Conservation (phyloP, 2,797 vertebrate genomes). For the Protonibea diacanthus region DNA sequence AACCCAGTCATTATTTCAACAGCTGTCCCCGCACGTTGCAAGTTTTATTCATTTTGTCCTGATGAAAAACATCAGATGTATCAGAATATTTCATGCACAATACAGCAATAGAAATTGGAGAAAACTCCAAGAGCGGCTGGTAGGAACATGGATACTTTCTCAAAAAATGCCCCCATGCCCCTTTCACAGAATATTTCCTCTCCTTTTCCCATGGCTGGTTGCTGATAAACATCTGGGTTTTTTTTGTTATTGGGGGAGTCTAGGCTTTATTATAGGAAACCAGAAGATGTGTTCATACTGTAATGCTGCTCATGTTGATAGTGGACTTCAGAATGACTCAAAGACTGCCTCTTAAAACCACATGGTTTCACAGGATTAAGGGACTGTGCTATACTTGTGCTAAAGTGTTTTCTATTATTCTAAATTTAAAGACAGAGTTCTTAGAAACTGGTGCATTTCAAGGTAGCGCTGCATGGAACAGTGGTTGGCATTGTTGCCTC, state of each 20-base stretch:
- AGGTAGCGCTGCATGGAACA: not conserved
- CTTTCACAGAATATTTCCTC: conserved; percentile 41
- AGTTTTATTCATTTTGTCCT: conserved; percentile 38
- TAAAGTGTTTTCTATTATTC: conserved; percentile 19
- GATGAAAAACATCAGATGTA: conserved; percentile 53
- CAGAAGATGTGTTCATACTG: conserved; percentile 27
- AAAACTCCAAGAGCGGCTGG: conserved; percentile 42
- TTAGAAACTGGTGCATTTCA: conserved; percentile 36
- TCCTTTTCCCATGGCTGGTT: conserved; percentile 32
- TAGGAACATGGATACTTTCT: conserved; percentile 36
- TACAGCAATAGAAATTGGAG: conserved; percentile 15
- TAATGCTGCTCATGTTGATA: conserved; percentile 40
- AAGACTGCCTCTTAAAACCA: conserved; percentile 20
- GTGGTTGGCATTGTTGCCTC: conserved; percentile 13
- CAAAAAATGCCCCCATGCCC: conserved; percentile 54
- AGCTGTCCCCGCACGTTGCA: conserved; percentile 35
- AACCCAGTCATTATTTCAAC: conserved; percentile 54
- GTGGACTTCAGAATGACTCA: not conserved
- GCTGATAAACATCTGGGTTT: conserved; percentile 62
- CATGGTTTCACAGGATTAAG: not conserved
- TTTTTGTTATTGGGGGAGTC: conserved; percentile 39
- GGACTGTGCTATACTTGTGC: conserved; percentile 3
- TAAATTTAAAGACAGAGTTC: conserved; percentile 10
- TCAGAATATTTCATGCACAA: conserved; percentile 44
- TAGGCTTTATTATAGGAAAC: conserved; percentile 30